Base-by-base conservation (phyloP, 2,113 vertebrate species). In the Dromiciops gliroides region DNA sequence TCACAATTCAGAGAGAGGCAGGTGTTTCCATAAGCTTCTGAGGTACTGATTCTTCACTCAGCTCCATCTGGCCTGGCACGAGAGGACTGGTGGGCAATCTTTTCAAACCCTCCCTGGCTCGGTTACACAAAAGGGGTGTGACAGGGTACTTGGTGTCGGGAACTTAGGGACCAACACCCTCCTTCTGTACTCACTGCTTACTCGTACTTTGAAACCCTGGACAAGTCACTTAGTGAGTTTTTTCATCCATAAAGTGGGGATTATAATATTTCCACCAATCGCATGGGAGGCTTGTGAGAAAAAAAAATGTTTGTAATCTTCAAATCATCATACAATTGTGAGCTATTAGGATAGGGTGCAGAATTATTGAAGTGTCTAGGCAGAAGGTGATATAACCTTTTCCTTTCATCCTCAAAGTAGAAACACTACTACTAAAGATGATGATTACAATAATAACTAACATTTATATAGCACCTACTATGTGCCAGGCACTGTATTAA, bases 371-470 rank as follows among this genome's bases (percentile, higher is more conserved):
- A n/a, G 50, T 31, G 8, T 14, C 53, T 53, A 89, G 48, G 90
- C 88, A 50, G 90, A 92, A 92, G 47, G 24, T 50, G 88, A 2
- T 0, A 2, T 0, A n/a, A 28, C 50, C 50, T 48, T 28, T 92
- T 50, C 12, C 1, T 91, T 52, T 93, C 49, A 51, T n/a, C n/a
- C 22, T 2, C 44, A 83, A 83, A 44, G 67, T 22, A 83, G 37
- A 83, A 83, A 44, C 1, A 83, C 67, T 83, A 67, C 53, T 31
- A 10, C 22, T 67, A 28, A 93, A 56, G 75, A 24, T 19, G 90
- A 22, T 28, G 4, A 14, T 3, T 0, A 0, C 47, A 28, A 51
- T 28, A 14, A 48, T 0, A 56, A 48, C 3, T 37, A 9, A 23
- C 2, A 16, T 9, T 60, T 3, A 8, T 0, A 48, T 60, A 50